Evolutionary conservation across 2,888 invertebrate genomes (phyloP), one percentile per base, ranked within the genome.

Genomic region (Drosophila parthenogenetica): DNA sequence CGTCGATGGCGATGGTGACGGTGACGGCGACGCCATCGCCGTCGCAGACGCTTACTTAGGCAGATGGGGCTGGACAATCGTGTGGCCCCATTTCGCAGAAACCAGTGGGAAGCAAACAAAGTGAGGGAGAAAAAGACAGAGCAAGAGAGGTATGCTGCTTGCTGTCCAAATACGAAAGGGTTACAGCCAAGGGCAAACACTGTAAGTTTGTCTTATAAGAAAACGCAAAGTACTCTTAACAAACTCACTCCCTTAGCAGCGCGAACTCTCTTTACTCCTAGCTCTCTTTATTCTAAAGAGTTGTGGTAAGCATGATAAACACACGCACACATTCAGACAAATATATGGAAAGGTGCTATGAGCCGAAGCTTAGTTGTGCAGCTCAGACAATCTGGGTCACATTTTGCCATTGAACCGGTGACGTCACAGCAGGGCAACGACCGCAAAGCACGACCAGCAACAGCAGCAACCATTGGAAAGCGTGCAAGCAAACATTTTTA

Each of bases 381-480:
- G 90, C 90, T 90, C 91, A 91, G 92, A 91, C 92, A 92, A 92
- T 92, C 91, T 92, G 92, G 92, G 92, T 92, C 92, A 92, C 90
- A 92, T 90, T 92, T 92, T 92, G 92, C 92, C 92, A 92, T 92
- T 92, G 92, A 92, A 92, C 92, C 91, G 92, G 90, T 92, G 92
- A 92, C 92, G 92, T 92, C 92, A 92, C 89, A 89, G 70, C 79
- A 84, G 92, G 89, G 90, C 92, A 91, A 88, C 90, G 91, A 91
- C 90, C 91, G 88, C 81, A 83, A 83, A 90, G 87, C 87, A 89
- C 79, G 85, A 83, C 81, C 87, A 90, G 73, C 82, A 87, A 37
- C 67, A 69, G 62, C 71, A 80, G 40, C 73, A 70, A 71, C 81
- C 77, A 82, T 82, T 87, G 85, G 89, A 79, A 85, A 89, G 89